Percentiles rank a stretch among this genome's conserved stretches.
phyloP scores from a whole-genome alignment of 2,113 vertebrate species.

The Grantiella picta region DNA sequence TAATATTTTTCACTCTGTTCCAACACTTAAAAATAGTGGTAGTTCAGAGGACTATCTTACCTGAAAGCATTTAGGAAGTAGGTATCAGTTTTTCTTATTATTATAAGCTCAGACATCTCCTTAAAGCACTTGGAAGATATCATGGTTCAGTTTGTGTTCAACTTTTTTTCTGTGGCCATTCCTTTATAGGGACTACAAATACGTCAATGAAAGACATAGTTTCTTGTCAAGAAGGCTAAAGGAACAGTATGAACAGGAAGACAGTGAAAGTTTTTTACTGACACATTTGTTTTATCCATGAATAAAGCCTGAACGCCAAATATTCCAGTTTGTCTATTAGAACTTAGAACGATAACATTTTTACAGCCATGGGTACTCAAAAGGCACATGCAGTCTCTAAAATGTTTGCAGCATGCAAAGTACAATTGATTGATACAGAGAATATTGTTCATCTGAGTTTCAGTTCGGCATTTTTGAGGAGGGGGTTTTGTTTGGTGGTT shows the following conservation, averaged over 20 bases:
- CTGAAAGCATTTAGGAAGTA: background rate
- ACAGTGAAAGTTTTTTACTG: background rate
- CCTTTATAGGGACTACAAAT: background rate
- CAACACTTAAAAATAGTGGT: background rate
- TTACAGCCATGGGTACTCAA: background rate
- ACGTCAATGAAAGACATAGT: background rate
- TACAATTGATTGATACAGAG: background rate
- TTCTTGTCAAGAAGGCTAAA: background rate
- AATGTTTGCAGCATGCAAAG: background rate
- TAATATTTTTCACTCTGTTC: background rate
- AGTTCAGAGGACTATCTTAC: background rate
- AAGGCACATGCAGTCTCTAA: background rate
- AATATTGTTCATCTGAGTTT: background rate
- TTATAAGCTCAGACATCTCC: background rate
- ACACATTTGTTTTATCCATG: background rate
- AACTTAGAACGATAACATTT: background rate
- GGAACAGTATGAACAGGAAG: background rate
- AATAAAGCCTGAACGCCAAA: background rate
- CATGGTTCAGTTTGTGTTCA: background rate
- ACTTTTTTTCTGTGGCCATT: background rate
- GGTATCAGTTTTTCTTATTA: accelerated
- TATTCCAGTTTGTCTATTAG: background rate
- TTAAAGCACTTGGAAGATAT: background rate
- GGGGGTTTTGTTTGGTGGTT: accelerated
- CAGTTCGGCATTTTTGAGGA: background rate